Base-by-base conservation (phyloP, 2,888 invertebrate genomes). In the Dryomyza anilis region DNA sequence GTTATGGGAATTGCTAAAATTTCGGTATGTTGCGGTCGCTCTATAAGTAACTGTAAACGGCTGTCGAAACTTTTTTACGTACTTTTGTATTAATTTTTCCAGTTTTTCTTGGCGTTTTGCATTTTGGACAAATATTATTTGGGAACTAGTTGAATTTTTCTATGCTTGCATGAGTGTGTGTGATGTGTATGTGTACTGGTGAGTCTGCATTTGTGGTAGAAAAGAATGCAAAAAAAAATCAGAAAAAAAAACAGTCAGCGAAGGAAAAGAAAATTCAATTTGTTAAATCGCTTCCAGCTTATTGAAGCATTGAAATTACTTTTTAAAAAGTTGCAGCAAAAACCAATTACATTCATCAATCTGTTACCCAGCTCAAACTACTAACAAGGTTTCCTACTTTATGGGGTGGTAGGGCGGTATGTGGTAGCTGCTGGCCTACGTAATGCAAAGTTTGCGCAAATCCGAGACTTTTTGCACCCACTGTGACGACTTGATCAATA, bases 271-370 rank as follows among this genome's bases (percentile, higher is more conserved):
- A 43, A 58, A 46, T 58, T 30, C 50, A 52, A 52, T 60, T 36
- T 50, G 39, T 50, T 60, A 50, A 60, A 52, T 36, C 50, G 60
- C 50, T 36, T 60, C 33, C 50, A 60, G 60, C 39, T 60, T 60
- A 60, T 60, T 60, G 60, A 60, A 60, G 60, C 60, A 60, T 60
- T 60, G 60, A 50, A 60, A 60, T 60, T 52, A 60, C 36, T 60
- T 60, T 52, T 60, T 36, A n/a, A 39, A 60, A 33, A 52, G 27
- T 60, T 60, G 33, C 50, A 36, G 33, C 48, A 53, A 53, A 30
- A 60, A 52, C 60, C 60, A 60, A 60, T 60, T 60, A 52, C 50
- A 60, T 60, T 27, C 60, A 39, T 39, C 52, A 36, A 60, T 60
- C 39, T 36, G 25, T 12, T 19, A 27, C 21, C 50, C 67, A 48